Percentiles rank a stretch among this genome's conserved stretches.
These are phyloP conservation scores for Poecilia latipinna DNA, from an alignment of 2,113 vertebrate genomes.

Conservation along the genomic window DNA sequence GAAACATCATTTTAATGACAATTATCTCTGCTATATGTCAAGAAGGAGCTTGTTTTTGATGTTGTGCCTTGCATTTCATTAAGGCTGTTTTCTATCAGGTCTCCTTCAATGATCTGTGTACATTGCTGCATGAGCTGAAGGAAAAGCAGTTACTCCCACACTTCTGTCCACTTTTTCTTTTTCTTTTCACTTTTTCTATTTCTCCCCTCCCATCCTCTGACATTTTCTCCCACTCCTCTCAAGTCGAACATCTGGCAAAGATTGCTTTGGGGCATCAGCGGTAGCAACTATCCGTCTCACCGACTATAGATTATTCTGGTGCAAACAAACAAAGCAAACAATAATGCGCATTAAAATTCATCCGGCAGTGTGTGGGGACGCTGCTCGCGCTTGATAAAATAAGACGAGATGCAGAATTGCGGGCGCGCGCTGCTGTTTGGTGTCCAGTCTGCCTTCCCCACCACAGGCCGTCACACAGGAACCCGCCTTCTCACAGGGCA, in stretches of 20 bases:
- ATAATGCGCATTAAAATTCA: constrained; percentile 25
- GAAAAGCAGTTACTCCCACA: constrained; percentile 41
- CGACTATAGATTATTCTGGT: constrained; percentile 23
- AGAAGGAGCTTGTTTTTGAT: not conserved
- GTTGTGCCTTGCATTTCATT: not conserved
- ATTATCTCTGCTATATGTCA: not conserved
- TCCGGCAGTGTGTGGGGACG: constrained; percentile 1
- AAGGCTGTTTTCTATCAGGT: not conserved
- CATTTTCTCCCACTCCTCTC: constrained; percentile 19
- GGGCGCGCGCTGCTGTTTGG: constrained; percentile 1
- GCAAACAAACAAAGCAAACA: constrained; percentile 36
- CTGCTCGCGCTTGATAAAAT: not conserved
- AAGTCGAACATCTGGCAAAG: constrained; percentile 57
- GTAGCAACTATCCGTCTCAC: constrained; percentile 13
- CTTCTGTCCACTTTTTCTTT: not conserved
- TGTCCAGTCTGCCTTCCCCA: constrained; percentile 2
- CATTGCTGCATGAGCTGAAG: not conserved
- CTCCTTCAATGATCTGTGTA: too few species aligned
- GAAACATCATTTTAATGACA: not conserved
- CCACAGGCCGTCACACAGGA: constrained; percentile 18
- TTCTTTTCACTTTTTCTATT: not conserved
- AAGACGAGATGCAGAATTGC: not conserved
- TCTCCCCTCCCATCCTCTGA: constrained; percentile 5
- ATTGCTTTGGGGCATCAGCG: constrained; percentile 39
- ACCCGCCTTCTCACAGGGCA: constrained; percentile 1